Percentiles rank a stretch among this genome's conserved stretches.
phyloP scores from a whole-genome alignment of 2,888 invertebrate species.

The Melipona beecheii region DNA sequence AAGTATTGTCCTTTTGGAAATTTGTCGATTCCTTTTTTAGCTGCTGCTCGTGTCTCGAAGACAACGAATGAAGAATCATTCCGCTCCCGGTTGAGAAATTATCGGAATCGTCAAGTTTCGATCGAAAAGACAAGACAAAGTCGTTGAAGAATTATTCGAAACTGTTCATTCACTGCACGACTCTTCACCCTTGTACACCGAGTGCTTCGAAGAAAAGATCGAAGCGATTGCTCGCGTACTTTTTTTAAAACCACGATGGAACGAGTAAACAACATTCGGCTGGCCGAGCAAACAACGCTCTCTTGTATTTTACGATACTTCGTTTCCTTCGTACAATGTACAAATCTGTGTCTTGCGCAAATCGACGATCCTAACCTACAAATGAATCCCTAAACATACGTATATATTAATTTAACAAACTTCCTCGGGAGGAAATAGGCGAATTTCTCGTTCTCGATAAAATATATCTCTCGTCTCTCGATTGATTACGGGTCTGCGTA shows the following conservation, averaged over 20 bases:
- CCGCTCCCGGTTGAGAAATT: too few species aligned
- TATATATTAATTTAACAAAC: not conserved
- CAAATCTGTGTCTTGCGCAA: slow-evolving; percentile 29
- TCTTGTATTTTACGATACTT: slow-evolving; percentile 7
- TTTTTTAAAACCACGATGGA: slow-evolving; percentile 22
- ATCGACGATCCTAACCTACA: slow-evolving; percentile 21
- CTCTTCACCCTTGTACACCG: too few species aligned
- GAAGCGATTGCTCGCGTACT: slow-evolving; percentile 21
- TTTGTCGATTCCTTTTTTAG: too few species aligned
- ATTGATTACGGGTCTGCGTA: slow-evolving; percentile 7
- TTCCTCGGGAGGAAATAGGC: slow-evolving; percentile 22
- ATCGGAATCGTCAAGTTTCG: too few species aligned
- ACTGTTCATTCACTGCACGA: too few species aligned
- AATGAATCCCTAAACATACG: slow-evolving; percentile 6
- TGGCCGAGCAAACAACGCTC: not conserved
- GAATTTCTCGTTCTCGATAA: slow-evolving; percentile 29
- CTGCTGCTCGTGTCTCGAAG: too few species aligned
- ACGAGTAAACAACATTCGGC: not conserved
- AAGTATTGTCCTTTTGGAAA: too few species aligned
- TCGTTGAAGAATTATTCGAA: too few species aligned
- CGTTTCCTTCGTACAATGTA: slow-evolving; percentile 15
- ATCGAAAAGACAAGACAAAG: too few species aligned
- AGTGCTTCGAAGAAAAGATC: slow-evolving; percentile 6
- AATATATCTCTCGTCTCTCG: slow-evolving; percentile 12
- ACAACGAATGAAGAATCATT: too few species aligned